phyloP scores from a whole-genome alignment of 2,113 vertebrate species.

The Alectura lathami region DNA sequence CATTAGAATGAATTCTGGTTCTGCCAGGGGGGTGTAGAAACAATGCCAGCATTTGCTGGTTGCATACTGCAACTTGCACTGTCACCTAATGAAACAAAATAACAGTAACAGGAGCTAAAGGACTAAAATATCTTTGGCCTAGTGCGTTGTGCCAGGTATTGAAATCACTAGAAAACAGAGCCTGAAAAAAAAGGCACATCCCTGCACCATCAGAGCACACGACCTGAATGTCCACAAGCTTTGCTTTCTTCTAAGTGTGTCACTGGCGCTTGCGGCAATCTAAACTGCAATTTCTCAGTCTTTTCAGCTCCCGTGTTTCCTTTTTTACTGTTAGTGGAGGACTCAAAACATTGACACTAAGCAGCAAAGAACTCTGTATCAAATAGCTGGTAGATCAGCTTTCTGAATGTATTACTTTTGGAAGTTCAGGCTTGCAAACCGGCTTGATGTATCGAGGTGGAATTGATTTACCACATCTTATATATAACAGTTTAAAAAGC shows the following conservation, averaged over 20 bases:
- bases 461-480: constrained; percentile 1
- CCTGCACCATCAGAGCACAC: accelerated
- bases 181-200: neutral
- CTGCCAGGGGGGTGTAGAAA: neutral
- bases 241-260: neutral
- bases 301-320: neutral
- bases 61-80: neutral
- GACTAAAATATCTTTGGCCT: neutral
- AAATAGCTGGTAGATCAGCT: neutral
- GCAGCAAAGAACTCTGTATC: neutral
- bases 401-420: neutral
- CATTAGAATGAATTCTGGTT: neutral
- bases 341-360: too few species aligned
- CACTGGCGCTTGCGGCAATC: neutral
- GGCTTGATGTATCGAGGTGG: constrained; percentile 11
- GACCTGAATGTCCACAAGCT: neutral
- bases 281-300: neutral
- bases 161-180: neutral
- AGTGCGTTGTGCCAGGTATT: neutral
- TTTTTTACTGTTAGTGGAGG: neutral
- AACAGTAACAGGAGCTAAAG: neutral
- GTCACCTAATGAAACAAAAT: neutral
- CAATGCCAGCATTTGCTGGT: neutral
- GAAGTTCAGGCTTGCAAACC: constrained; percentile 20
- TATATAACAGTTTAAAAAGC: constrained; percentile 31